Percentiles rank a stretch among this genome's conserved stretches.
Conservation (phyloP, 1,140 invertebrate species). For the Drosophila yakuba region DNA sequence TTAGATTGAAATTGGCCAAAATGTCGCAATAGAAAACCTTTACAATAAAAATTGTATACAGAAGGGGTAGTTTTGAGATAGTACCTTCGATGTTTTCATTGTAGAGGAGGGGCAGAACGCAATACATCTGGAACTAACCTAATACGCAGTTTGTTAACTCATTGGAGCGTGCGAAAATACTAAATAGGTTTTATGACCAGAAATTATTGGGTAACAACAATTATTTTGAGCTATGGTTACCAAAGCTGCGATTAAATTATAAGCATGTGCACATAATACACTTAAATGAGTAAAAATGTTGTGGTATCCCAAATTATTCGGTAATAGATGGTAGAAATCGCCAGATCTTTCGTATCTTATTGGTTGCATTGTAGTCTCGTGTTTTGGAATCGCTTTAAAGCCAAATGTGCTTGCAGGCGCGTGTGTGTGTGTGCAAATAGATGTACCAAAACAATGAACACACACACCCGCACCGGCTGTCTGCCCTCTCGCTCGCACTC, state of each 20-base stretch:
- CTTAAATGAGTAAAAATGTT: neutral
- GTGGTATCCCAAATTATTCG: neutral
- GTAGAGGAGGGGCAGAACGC: neutral
- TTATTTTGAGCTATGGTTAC: neutral
- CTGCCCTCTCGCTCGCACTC: slow-evolving; percentile 36
- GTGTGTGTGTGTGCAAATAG: slow-evolving; percentile 68
- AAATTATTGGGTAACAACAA: neutral
- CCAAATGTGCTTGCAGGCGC: neutral
- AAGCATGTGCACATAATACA: neutral
- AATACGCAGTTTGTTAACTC: neutral
- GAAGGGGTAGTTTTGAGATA: too few species aligned
- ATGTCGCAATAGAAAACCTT: too few species aligned
- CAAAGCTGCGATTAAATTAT: neutral
- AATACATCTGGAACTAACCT: neutral
- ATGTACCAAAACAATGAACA: slow-evolving; percentile 78
- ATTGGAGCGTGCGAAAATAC: neutral
- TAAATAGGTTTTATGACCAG: neutral
- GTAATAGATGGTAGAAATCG: neutral
- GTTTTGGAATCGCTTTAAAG: slow-evolving; percentile 12
- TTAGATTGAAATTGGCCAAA: too few species aligned
- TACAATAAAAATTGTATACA: too few species aligned
- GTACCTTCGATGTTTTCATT: neutral
- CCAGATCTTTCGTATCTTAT: neutral
- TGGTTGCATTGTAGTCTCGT: slow-evolving; percentile 1
- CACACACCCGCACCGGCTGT: slow-evolving; percentile 38